Percentiles rank a stretch among this genome's conserved stretches.
Conservation (phyloP, 2,888 invertebrate genomes). For the Pyrrhia umbra region DNA sequence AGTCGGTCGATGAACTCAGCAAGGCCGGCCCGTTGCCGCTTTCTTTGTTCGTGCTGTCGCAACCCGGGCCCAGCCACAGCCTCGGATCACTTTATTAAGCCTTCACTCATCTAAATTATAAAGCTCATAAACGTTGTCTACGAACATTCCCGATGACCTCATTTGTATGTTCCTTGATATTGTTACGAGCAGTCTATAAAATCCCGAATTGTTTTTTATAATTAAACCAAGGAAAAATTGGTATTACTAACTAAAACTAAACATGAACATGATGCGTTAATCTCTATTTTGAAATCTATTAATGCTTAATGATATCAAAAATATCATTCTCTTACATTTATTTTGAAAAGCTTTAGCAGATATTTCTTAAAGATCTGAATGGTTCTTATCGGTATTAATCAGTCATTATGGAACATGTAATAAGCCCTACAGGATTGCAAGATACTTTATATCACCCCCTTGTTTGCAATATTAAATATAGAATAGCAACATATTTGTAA, state of each 20-base stretch:
- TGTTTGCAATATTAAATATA: conserved; percentile 24
- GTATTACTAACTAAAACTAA: conserved; percentile 32
- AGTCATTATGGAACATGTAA: not conserved
- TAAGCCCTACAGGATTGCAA: not conserved
- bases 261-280: conserved; percentile 19
- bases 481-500: conserved; percentile 68
- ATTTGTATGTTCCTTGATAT: conserved; percentile 55
- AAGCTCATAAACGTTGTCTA: conserved; percentile 65
- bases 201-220: conserved; percentile 41
- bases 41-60: conserved; percentile 89
- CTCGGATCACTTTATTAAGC: conserved; percentile 86
- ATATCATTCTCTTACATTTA: conserved; percentile 8
- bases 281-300: conserved; percentile 35
- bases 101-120: conserved; percentile 85
- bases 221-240: conserved; percentile 40
- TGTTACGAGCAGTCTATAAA: conserved; percentile 42
- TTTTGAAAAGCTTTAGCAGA: conserved; percentile 8
- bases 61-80: conserved; percentile 80
- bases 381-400: not conserved
- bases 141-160: conserved; percentile 61
- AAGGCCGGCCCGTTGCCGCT: conserved; percentile 87
- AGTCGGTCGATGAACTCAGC: conserved; percentile 89
- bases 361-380: not conserved
- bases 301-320: conserved; percentile 4
- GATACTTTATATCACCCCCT: not conserved